Base-by-base conservation (phyloP, 2,888 invertebrate species). In the Lycophotia porphyrea region DNA sequence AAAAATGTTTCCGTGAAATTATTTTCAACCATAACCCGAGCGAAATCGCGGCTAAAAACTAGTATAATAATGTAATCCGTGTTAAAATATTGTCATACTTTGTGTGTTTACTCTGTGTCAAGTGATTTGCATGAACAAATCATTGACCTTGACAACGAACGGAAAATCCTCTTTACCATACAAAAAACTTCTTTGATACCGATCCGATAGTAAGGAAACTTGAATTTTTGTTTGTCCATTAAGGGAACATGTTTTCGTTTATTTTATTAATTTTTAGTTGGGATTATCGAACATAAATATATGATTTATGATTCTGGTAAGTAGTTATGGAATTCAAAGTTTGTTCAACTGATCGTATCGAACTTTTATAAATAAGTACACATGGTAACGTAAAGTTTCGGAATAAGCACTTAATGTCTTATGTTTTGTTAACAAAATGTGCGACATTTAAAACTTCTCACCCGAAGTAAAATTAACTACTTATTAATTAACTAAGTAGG, bases 71-170 rank as follows among this genome's bases (percentile, higher is more conserved):
- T 27, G 15, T 84, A 83, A 81, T 83, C 76, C 64, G 61, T 66
- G 72, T 71, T 83, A 74, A 84, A 85, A 82, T 89, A 84, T 75
- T 76, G 81, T 67, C 81, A 72, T 75, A 74, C 55, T 80, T 80
- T 73, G 73, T 63, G 66, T 86, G 84, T 87, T 85, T 79, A 83
- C 74, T 84, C 58, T 60, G 31, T 69, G 78, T 74, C 61, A 52
- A 71, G 74, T 84, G 78, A 90, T 90, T 90, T 88, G 83, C 89
- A 89, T 90, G 82, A 85, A 87, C 76, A 87, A 86, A 81, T 79
- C 74, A 83, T 86, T 85, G 88, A 84, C 89, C 89, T 89, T 89
- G 88, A 82, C 67, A 81, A 67, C 65, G 70, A 75, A 80, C 76
- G 74, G 82, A 84, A 84, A 81, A 84, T 86, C 84, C 85, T 82